A percentile compares a stretch with the other conserved stretches of the same genome.
Conservation (phyloP, 2,888 invertebrate genomes). For the Xylota segnis region DNA sequence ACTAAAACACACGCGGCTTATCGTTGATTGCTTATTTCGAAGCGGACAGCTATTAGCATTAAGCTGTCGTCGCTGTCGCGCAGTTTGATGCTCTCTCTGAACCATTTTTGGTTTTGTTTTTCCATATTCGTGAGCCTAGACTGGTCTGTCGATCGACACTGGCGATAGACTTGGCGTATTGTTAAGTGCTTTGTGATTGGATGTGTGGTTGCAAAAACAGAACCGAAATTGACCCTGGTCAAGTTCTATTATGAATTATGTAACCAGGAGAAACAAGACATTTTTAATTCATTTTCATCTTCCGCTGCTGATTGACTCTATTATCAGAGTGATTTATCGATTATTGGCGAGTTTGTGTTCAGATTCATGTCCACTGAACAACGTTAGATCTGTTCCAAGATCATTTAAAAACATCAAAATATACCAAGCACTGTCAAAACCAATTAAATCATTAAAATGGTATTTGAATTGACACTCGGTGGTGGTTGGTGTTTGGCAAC, state of each 20-base stretch:
- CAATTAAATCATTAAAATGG: not conserved
- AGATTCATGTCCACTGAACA: too few species aligned
- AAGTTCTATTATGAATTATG: not conserved
- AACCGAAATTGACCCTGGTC: not conserved
- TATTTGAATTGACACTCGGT: not conserved
- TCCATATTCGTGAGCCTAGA: not conserved
- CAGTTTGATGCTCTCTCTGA: not conserved
- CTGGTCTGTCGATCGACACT: not conserved
- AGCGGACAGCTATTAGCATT: not conserved
- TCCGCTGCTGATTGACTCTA: not conserved
- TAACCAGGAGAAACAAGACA: not conserved
- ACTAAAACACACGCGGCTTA: constrained; percentile 3
- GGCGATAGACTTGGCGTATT: not conserved
- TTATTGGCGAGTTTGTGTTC: too few species aligned
- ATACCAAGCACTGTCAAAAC: not conserved
- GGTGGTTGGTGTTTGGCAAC: not conserved
- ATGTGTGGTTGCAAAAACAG: not conserved
- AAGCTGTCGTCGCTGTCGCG: constrained; percentile 1
- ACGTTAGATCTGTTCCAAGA: too few species aligned
- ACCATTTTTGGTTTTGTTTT: not conserved
- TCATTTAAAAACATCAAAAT: constrained; percentile 1
- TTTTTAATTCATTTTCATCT: not conserved
- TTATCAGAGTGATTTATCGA: not conserved
- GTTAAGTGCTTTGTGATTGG: not conserved
- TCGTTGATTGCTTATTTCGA: constrained; percentile 10